Evolutionary conservation across 2,888 invertebrate genomes (phyloP).

Genomic region (Phymatocera aterrima): DNA sequence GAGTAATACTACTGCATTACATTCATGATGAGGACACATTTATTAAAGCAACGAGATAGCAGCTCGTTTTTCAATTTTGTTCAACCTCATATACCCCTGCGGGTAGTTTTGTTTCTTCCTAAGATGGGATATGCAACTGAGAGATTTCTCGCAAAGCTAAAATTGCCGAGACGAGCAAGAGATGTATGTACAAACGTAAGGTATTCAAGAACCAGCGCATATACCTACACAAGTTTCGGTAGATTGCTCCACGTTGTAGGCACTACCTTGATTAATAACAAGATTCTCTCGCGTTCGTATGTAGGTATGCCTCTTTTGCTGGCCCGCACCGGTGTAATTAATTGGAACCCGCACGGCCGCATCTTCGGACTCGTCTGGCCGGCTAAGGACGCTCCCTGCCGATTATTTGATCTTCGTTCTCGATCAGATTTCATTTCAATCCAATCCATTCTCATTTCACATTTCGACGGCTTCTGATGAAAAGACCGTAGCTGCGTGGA

Average conservation of each 20-base stretch:
- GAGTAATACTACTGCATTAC: not conserved
- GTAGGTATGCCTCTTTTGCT: not conserved
- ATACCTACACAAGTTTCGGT: not conserved
- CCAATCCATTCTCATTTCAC: not conserved
- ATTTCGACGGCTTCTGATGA: no score
- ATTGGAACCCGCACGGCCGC: constrained; percentile 19
- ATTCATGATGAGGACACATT: not conserved
- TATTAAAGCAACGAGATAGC: not conserved
- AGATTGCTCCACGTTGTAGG: constrained; percentile 11
- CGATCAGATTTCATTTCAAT: not conserved
- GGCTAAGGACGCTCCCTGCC: not conserved
- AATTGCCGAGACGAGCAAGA: not conserved
- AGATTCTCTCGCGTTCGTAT: not conserved
- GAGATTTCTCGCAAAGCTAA: constrained; percentile 8
- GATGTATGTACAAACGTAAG: not conserved
- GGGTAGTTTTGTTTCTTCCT: not conserved
- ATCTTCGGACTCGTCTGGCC: constrained; percentile 1
- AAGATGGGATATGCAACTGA: not conserved
- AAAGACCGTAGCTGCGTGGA: no score
- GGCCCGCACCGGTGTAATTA: constrained; percentile 9
- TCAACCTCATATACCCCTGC: not conserved
- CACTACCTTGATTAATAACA: constrained; percentile 44
- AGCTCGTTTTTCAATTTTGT: not conserved
- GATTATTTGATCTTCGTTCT: not conserved
- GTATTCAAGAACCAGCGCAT: constrained; percentile 4